A percentile compares a stretch with the other conserved stretches of the same genome.
Evolutionary conservation across 2,888 invertebrate species (phyloP).

Genomic region (Odontocolon sp.): DNA sequence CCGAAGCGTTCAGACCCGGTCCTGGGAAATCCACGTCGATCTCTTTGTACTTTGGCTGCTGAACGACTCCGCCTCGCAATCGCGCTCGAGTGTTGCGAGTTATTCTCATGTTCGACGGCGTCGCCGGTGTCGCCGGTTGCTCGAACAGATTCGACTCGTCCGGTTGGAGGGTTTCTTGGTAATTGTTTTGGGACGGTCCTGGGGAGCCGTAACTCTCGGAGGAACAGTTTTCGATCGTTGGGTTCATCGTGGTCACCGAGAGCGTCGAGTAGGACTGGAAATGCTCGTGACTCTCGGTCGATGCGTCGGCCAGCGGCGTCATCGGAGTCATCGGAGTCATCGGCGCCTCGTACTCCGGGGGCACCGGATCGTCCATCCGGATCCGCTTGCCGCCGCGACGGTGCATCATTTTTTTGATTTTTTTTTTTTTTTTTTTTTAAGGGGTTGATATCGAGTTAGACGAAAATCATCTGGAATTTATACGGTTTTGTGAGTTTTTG

Average conservation of each 20-base stretch:
- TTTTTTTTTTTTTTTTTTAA: not conserved
- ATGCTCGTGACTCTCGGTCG: constrained; percentile 80
- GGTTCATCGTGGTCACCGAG: constrained; percentile 78
- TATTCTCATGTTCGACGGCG: constrained; percentile 78
- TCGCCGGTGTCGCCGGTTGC: constrained; percentile 79
- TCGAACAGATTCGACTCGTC: constrained; percentile 77
- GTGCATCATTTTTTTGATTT: constrained; percentile 84
- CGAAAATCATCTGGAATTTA: no score
- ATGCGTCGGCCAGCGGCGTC: constrained; percentile 83
- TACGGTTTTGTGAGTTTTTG: no score
- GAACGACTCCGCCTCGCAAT: constrained; percentile 76
- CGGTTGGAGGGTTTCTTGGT: no score
- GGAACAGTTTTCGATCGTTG: constrained; percentile 77
- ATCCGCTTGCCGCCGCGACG: constrained; percentile 94
- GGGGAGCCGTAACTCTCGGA: constrained; percentile 77
- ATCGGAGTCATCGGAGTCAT: constrained; percentile 82
- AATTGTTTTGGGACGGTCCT: constrained; percentile 72
- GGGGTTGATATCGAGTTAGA: no score
- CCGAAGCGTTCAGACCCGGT: no score
- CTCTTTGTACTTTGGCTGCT: constrained; percentile 79
- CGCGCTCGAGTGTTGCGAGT: constrained; percentile 80
- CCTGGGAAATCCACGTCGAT: constrained; percentile 75
- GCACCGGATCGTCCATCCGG: constrained; percentile 93
- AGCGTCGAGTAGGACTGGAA: constrained; percentile 80
- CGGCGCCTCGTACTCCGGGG: constrained; percentile 92